phyloP scores from a whole-genome alignment of 2,113 vertebrate genomes.

The Hyperoodon ampullatus region DNA sequence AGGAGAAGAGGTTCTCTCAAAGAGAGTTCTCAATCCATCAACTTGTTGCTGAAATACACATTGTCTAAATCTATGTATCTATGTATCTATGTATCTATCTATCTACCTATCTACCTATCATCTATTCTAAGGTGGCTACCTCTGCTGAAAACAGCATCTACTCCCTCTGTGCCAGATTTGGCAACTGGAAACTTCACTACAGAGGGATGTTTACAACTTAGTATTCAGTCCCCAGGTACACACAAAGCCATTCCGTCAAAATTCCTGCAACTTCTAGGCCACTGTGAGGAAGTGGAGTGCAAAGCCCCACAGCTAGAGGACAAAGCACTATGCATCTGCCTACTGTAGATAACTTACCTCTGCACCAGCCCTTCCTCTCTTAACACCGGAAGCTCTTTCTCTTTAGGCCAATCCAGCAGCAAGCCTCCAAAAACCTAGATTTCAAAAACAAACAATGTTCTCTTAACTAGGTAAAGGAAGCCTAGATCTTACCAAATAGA shows the following conservation, averaged over 20 bases:
- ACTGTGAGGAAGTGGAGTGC: neutral
- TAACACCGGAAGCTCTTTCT: fast-evolving
- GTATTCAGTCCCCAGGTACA: neutral
- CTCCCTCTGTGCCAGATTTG: neutral
- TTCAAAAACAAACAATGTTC: neutral
- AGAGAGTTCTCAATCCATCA: neutral
- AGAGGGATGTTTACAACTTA: neutral
- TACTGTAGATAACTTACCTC: neutral
- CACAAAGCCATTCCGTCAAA: neutral
- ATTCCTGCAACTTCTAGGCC: neutral
- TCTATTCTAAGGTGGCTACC: neutral
- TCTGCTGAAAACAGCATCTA: neutral
- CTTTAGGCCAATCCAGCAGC: neutral
- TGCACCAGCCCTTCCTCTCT: neutral
- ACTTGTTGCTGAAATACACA: neutral
- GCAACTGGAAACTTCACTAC: neutral
- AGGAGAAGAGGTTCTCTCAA: no score
- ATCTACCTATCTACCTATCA: neutral
- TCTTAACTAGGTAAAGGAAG: neutral
- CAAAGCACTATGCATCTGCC: neutral
- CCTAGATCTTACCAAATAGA: neutral
- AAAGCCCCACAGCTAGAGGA: neutral
- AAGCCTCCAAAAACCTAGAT: neutral
- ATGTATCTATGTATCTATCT: neutral
- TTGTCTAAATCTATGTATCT: neutral